Base-by-base conservation (phyloP, 2,797 vertebrate species). In the Anomalospiza imberbis region DNA sequence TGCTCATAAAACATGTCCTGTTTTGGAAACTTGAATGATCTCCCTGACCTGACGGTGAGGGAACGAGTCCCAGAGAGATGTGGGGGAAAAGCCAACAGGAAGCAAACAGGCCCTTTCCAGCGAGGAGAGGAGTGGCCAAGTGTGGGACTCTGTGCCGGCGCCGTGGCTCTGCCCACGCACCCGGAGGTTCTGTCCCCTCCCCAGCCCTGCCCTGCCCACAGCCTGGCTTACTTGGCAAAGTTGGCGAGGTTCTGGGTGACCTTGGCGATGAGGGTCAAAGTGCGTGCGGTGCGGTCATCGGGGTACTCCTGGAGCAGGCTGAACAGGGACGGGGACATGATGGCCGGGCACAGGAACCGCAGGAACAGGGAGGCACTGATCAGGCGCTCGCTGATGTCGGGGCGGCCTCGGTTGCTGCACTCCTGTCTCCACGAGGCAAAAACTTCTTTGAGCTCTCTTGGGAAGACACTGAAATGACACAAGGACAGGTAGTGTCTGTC, bases 161-260 rank as follows among this genome's bases (percentile, higher is more conserved):
- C 70, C 1, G 0, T 1, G 55, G 57, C 76, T 84, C 77, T 93
- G 70, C 75, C 75, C 2, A 14, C 18, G 1, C 25, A 2, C 3
- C 71, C 24, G 0, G 9, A 7, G 38, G 19, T 25, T 57, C 65
- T 7, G 29, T 34, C 22, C 70, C 54, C 28, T 47, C n/a, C 50
- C 42, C 48, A 2, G 42, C 62, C 31, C 62, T 12, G 26, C 22
- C 70, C 8, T 12, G 26, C 22, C 70, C 8, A 1, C 24, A 2
- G 7, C 31, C 54, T 1, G 0, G 10, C 98, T 98, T 91, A 99
- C 99, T 99, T 99, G 89, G 99, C 99, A 2, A 99, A 99, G 98
- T 99, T 99, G 97, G 99, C 99, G 75, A 99, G 98, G 97, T 99
- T 99, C 97, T 99, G 99, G 6, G 99, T 99, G 93, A 99, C 99